Evolutionary conservation across 1,140 invertebrate genomes (phyloP).

Genomic region (Hycleus cichorii): DNA sequence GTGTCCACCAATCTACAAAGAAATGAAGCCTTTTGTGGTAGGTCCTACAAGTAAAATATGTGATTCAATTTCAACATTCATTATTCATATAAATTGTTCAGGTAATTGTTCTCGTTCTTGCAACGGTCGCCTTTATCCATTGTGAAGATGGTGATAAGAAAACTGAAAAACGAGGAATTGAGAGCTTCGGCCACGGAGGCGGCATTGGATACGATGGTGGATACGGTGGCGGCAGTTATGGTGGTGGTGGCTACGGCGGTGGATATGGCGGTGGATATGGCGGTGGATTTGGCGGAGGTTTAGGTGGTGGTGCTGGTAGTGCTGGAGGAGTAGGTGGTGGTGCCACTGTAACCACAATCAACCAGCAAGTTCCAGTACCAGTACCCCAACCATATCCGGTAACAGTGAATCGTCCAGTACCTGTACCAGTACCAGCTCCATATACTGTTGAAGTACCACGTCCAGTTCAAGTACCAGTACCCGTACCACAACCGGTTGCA

Average conservation of each 20-base stretch:
- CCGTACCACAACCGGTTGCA: constrained; percentile 28
- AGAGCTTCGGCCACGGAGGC: constrained; percentile 20
- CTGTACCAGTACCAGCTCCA: constrained; percentile 34
- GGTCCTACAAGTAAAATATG: not conserved
- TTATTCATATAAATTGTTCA: not conserved
- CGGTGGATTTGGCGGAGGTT: constrained; percentile 10
- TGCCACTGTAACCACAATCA: constrained; percentile 16
- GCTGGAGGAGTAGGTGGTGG: not conserved
- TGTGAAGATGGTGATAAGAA: constrained; percentile 13
- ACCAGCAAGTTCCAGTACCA: constrained; percentile 24
- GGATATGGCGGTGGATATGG: constrained; percentile 20
- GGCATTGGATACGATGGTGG: constrained; percentile 5
- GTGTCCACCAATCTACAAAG: not conserved
- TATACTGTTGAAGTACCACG: constrained; percentile 28
- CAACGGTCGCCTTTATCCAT: constrained; percentile 4
- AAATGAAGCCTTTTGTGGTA: constrained; percentile 18
- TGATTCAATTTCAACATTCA: not conserved
- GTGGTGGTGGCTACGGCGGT: constrained; percentile 8
- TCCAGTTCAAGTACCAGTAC: constrained; percentile 34
- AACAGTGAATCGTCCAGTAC: constrained; percentile 40
- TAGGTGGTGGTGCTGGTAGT: constrained; percentile 10
- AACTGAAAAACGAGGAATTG: constrained; percentile 25
- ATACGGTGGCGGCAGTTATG: constrained; percentile 11
- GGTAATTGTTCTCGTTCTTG: constrained; percentile 10
- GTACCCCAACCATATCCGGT: constrained; percentile 38